Percentiles rank a stretch among this genome's conserved stretches.
These are phyloP conservation scores for Eurystomus gularis DNA, from an alignment of 2,113 vertebrate species.

Conservation along the genomic window DNA sequence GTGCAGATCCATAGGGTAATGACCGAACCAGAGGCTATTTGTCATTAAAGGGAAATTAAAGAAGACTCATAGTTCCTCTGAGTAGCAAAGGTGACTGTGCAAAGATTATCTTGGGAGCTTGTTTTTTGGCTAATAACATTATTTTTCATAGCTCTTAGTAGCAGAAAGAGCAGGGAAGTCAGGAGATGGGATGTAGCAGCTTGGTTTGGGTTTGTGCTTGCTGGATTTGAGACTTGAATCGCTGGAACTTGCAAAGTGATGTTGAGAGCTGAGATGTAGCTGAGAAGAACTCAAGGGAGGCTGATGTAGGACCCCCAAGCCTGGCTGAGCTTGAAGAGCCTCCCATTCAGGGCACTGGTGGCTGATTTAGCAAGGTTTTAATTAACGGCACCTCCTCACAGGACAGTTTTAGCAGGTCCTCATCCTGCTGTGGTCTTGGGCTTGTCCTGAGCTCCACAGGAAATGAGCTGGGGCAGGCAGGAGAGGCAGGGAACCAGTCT, in stretches of 20 bases:
- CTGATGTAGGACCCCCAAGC: not conserved
- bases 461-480: not conserved
- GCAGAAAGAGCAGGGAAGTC: not conserved
- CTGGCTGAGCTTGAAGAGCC: rapidly evolving
- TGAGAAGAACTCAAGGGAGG: not conserved
- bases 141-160: not conserved
- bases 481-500: not conserved
- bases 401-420: not conserved
- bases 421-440: not conserved
- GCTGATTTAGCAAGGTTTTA: not conserved
- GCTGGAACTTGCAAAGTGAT: not conserved
- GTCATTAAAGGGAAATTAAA: not conserved
- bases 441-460: not conserved
- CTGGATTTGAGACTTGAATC: not conserved
- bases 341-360: not conserved
- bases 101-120: not conserved
- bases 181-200: not conserved
- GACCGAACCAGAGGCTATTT: not conserved
- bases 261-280: not conserved
- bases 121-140: not conserved
- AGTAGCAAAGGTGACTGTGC: not conserved
- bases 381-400: not conserved
- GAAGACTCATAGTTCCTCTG: not conserved
- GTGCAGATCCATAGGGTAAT: not conserved
- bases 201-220: not conserved